Base-by-base conservation (phyloP, 2,113 vertebrate species). In the Dasyprocta punctata region DNA sequence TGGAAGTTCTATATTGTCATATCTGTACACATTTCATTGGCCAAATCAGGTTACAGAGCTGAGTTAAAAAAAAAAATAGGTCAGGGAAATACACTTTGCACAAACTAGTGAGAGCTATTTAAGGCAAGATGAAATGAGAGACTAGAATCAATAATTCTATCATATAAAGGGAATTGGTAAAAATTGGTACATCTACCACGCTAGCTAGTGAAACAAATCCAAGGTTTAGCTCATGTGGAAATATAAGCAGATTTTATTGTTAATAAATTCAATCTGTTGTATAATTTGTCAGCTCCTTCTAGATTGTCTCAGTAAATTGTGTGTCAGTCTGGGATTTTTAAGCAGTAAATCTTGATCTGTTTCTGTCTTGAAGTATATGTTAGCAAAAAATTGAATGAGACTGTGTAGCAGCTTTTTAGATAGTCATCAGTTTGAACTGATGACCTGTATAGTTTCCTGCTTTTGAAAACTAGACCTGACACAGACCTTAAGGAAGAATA, bases 381-480 rank as follows among this genome's bases (percentile, higher is more conserved):
- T 85, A 83, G 24, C 80, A 30, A 90, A 71, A 93, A 96, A 80
- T 9, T 80, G 24, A 90, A 67, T 87, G 52, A 84, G 22, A 87
- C 36, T 14, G 1, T 71, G 22, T 89, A 65, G 9, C n/a, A 65
- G 41, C 7, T n/a, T 81, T 26, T 95, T 80, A 90, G 28, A 80
- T 2, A 47, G 47, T 44, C 22, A 30, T 80, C 9, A 90, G 36
- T 38, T 75, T 81, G 16, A 96, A 96, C 7, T 7, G 30, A 47
- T 88, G 44, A 89, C 38, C 36, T n/a, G 6, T 12, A 82, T 52
- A 52, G 2, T 52, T 71, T 33, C 89, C 4, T 89, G 14, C 13
- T 75, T 93, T 91, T 86, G 41, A 7, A 69, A 89, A 81, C 26
- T 81, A 36, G 5, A 94, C 19, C 24, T 92, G 38, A 83, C 7